phyloP scores from a whole-genome alignment of 2,888 invertebrate species.

The Nineta flava region DNA sequence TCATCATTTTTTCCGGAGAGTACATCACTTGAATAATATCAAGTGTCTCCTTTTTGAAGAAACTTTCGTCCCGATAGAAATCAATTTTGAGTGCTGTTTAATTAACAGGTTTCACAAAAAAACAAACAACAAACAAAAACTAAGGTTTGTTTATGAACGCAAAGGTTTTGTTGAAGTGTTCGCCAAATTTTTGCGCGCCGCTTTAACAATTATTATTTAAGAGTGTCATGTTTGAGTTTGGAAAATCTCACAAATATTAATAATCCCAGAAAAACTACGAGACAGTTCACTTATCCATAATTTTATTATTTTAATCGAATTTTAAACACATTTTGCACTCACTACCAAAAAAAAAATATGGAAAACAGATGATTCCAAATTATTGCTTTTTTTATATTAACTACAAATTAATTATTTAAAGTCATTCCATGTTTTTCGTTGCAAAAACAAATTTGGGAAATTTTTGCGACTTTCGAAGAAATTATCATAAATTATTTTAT shows the following conservation, averaged over 20 bases:
- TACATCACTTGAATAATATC: conserved; percentile 43
- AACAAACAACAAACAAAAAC: not conserved
- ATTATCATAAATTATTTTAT: too few species aligned
- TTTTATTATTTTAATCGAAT: too few species aligned
- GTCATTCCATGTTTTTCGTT: too few species aligned
- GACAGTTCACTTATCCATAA: too few species aligned
- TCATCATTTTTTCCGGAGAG: conserved; percentile 89
- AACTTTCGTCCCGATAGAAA: conserved; percentile 2
- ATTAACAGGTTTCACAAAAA: not conserved
- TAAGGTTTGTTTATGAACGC: not conserved
- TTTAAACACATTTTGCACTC: too few species aligned
- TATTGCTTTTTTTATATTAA: too few species aligned
- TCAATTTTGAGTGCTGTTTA: not conserved
- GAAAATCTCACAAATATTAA: not conserved
- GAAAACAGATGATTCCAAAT: too few species aligned
- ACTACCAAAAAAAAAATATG: too few species aligned
- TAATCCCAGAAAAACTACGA: not conserved
- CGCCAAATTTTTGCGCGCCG: not conserved
- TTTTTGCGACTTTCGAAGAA: too few species aligned
- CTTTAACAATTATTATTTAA: too few species aligned
- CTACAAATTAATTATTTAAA: too few species aligned
- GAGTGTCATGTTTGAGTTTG: not conserved
- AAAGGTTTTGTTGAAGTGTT: not conserved
- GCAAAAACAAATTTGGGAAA: too few species aligned
- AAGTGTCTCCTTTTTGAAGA: conserved; percentile 4